Conservation (phyloP, 2,113 vertebrate species). For the Etheostoma cragini region DNA sequence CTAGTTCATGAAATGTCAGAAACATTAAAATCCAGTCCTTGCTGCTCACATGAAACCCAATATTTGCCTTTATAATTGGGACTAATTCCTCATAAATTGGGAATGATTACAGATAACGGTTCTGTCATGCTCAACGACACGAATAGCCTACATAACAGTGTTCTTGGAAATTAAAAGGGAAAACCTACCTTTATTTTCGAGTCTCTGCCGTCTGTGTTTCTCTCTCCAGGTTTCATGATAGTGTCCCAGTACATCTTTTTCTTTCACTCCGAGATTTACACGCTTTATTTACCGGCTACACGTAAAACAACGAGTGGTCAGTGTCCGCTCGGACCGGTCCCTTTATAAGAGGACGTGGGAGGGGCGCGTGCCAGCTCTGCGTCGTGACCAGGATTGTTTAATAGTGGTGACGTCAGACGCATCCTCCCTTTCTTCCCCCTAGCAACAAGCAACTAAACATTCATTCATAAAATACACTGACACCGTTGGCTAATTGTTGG, state of each 20-base stretch:
- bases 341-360: conserved; percentile 77
- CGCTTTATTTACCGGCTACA: neutral
- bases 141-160: neutral
- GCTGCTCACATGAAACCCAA: neutral
- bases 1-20: neutral
- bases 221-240: conserved; percentile 48
- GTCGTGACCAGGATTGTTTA: conserved; percentile 82
- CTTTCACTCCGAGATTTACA: neutral
- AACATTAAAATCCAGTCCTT: neutral
- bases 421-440: neutral
- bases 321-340: conserved; percentile 35
- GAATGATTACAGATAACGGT: neutral
- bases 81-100: too few species aligned
- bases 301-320: conserved; percentile 40
- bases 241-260: conserved; percentile 68
- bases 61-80: neutral
- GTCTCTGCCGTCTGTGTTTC: conserved; percentile 44
- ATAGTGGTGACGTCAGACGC: conserved; percentile 74
- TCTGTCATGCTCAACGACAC: too few species aligned
- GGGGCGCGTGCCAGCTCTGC: conserved; percentile 58
- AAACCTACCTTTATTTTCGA: conserved; percentile 62
- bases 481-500: neutral
- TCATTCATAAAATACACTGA: conserved; percentile 76
- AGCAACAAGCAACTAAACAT: conserved; percentile 42
- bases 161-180: neutral